A percentile compares a stretch with the other conserved stretches of the same genome.
These are phyloP conservation scores for Amphiura filiformis DNA, from an alignment of 35 echinoderm and acorn worm genomes.

Conservation along the genomic window DNA sequence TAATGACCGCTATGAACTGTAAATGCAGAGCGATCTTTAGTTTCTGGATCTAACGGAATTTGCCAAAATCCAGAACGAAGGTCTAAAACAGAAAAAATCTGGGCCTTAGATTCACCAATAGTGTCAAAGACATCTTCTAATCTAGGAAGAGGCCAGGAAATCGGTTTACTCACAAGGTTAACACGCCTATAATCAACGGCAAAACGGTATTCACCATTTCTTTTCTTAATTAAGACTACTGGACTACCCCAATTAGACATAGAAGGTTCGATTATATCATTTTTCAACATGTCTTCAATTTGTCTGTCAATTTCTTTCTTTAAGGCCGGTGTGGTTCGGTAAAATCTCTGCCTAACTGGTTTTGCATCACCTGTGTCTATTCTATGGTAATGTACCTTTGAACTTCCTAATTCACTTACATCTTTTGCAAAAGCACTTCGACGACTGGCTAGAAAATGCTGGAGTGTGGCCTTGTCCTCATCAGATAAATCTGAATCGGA, in stretches of 20 bases:
- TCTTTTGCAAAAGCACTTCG: not conserved
- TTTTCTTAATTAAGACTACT: slow-evolving; percentile 34
- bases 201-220: slow-evolving; percentile 39
- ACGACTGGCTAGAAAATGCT: not conserved
- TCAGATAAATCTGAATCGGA: not conserved
- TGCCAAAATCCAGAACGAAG: slow-evolving; percentile 32
- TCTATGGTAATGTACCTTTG: not conserved
- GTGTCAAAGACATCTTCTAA: slow-evolving; percentile 42
- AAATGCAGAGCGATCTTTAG: slow-evolving; percentile 37
- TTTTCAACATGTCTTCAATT: slow-evolving; percentile 30
- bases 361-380: slow-evolving; percentile 24
- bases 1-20: slow-evolving; percentile 31
- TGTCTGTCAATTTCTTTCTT: slow-evolving; percentile 45
- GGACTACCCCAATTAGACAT: slow-evolving; percentile 40
- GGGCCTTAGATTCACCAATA: slow-evolving; percentile 27
- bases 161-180: slow-evolving; percentile 38
- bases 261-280: slow-evolving; percentile 43
- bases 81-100: slow-evolving; percentile 34
- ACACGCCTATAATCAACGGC: slow-evolving; percentile 38
- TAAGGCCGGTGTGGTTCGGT: not conserved
- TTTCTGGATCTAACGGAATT: slow-evolving; percentile 17
- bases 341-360: slow-evolving; percentile 21
- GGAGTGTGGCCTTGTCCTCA: not conserved
- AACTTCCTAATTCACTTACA: not conserved
- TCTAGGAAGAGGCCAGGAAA: slow-evolving; percentile 28